Base-by-base conservation (phyloP, 2,113 vertebrate genomes). In the Abramis brama region DNA sequence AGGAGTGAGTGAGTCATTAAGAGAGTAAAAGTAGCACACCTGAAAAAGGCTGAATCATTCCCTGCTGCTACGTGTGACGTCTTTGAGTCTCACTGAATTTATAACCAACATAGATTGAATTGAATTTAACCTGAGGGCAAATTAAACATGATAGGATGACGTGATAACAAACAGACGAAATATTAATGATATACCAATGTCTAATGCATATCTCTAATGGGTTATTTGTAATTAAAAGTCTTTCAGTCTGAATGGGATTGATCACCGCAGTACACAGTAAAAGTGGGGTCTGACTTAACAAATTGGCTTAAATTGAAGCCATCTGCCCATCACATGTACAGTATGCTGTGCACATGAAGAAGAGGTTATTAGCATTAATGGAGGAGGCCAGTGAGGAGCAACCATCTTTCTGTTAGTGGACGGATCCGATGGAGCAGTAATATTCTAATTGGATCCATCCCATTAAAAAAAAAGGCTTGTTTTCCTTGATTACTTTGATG, bases 401-500 rank as follows among this genome's bases (percentile, higher is more conserved):
- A 9, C 60, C 66, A 76, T 84, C 78, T 87, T 12, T 82, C 39
- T 39, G 55, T 73, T 71, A 33, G 77, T 87, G 88, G 88, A 86
- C 87, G 89, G 87, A 92, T 88, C 91, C 92, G 91, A 94, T 91
- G 91, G 92, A 91, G 91, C 89, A 92, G 92, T 91, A 93, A 94
- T 94, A 94, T 94, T 95, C 92, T 95, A 94, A 95, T 94, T 95
- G 94, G 93, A 94, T 93, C 92, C 91, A 94, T 94, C 93, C 93
- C 92, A 93, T 95, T 94, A 93, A 94, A 95, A 60, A 43, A 47
- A 55, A 94, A 95, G 94, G 91, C 92, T 94, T 95, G 93, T 95
- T 94, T 94, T 95, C 92, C 93, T 95, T 95, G 94, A 95, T 95
- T 94, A 94, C 94, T 95, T 95, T 94, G 94, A 95, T 95, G 94